Evolutionary conservation across 2,888 invertebrate genomes (phyloP), one percentile per base, ranked within the genome.

Genomic region (Drosophila austrosaltans): DNA sequence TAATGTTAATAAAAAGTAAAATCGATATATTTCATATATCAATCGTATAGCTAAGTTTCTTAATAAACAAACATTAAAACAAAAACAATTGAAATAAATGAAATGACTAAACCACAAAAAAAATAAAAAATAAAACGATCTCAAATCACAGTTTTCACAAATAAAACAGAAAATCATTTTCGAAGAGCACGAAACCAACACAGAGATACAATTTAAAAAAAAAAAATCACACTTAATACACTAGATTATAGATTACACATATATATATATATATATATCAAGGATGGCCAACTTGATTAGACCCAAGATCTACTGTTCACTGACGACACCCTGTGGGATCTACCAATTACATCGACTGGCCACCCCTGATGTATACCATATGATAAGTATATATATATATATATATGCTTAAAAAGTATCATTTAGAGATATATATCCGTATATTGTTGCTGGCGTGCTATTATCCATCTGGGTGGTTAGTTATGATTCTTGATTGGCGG

Each of bases 401-500:
- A 53, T 25, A 25, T 25, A 53, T 53, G 12, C 16, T 10, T 2
- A 56, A 32, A 56, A 20, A 20, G 36, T 39, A 57, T 57, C 20
- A n/a, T 12, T 22, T 57, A 39, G 36, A 57, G 57, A 57, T 32
- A 56, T 39, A 36, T 39, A 36, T 57, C 57, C 69, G 60, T 39
- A 78, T 62, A 56, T 66, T 10, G n/a, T 63, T 62, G 2, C 62
- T 69, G 6, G 1, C 10, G 10, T 48, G 10, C 10, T 36, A 8
- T 36, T 36, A 48, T 22, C 48, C 44, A 20, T 72, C 68, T 2
- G 63, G 75, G 16, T 16, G 16, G 16, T 16, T 70, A 70, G 48
- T 25, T 48, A 72, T 75, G 78, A 40, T 16, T 79, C 67, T 28
- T 63, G 65, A 20, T 69, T 69, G 54, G 54, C 36, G 54, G 54